Evolutionary conservation across 2,797 vertebrate genomes (phyloP), one percentile per base, ranked within the genome.

Genomic region (Otus scops): DNA sequence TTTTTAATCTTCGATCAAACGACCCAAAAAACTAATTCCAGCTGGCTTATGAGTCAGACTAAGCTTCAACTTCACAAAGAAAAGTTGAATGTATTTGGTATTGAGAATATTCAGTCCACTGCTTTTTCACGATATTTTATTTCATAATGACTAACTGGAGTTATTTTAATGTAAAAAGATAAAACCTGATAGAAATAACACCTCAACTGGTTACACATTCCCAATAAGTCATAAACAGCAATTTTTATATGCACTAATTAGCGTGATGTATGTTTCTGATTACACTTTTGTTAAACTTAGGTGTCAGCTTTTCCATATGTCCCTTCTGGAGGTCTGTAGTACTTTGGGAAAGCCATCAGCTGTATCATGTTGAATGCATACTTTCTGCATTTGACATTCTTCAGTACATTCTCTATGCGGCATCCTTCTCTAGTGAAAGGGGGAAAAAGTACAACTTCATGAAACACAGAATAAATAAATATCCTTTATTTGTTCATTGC

Each of bases 321-420:
- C 83, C 99, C 99, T 90, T 99, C 99, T 20, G 99, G 99, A 94
- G 99, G 99, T 96, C 99, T 98, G 98, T 99, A 99, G 98, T 97
- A 98, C 98, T 99, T 99, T 96, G 99, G 99, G 97, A 99, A 99
- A 97, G 99, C 99, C 99, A 99, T 99, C 98, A 99, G 99, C 97
- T 99, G 99, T 96, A 99, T 98, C 98, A 99, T 98, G 99, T 99
- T 99, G 99, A 99, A 99, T 98, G 99, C 99, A 98, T 99, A 99
- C 97, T 99, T 99, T 98, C 99, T 99, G 99, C 99, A 99, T 98
- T 98, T 99, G 98, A 99, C 98, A 98, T 99, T 99, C 99, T 99
- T 99, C 98, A 99, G 98, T 95, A 99, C 99, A 98, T 99, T 99
- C 97, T 99, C 99, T 99, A 99, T 99, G 98, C 99, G 99, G 98